A percentile compares a stretch with the other conserved stretches of the same genome.
Conservation (phyloP, 2,888 invertebrate genomes). For the Thymelicus acteon region DNA sequence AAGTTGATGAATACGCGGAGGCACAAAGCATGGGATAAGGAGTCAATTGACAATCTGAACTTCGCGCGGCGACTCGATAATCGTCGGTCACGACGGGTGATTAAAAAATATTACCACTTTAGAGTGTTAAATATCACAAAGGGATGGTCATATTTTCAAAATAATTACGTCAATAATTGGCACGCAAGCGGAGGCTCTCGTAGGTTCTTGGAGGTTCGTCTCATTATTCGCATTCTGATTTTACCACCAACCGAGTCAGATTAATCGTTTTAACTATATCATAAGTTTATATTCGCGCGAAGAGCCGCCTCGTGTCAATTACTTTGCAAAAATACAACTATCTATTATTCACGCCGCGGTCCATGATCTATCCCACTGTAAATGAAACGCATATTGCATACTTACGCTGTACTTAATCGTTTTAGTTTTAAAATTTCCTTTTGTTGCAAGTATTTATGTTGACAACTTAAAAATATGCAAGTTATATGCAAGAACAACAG, state of each 20-base stretch:
- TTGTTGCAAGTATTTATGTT: not conserved
- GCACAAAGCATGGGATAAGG: constrained; percentile 57
- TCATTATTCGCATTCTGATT: constrained; percentile 76
- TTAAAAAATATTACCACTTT: constrained; percentile 75
- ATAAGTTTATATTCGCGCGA: constrained; percentile 73
- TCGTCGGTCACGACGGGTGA: constrained; percentile 59
- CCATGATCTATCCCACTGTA: constrained; percentile 41
- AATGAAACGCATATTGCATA: constrained; percentile 63
- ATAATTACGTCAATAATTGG: constrained; percentile 84
- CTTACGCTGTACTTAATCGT: constrained; percentile 26
- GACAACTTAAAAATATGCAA: too few relatives aligned
- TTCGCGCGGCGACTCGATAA: constrained; percentile 60
- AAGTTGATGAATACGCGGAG: constrained; percentile 48
- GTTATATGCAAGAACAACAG: too few relatives aligned
- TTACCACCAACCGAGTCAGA: constrained; percentile 82
- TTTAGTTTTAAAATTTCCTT: constrained; percentile 18
- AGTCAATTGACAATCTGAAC: constrained; percentile 72
- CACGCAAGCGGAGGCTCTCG: constrained; percentile 69
- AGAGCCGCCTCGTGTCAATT: constrained; percentile 75
- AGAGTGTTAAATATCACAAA: constrained; percentile 76
- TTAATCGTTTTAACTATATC: constrained; percentile 82
- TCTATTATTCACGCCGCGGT: constrained; percentile 69
- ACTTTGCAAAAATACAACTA: constrained; percentile 74
- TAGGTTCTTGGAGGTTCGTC: constrained; percentile 59
- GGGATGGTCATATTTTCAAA: constrained; percentile 79